Evolutionary conservation across 2,888 invertebrate genomes (phyloP), one percentile per base, ranked within the genome.

Genomic region (Cinara cedri): DNA sequence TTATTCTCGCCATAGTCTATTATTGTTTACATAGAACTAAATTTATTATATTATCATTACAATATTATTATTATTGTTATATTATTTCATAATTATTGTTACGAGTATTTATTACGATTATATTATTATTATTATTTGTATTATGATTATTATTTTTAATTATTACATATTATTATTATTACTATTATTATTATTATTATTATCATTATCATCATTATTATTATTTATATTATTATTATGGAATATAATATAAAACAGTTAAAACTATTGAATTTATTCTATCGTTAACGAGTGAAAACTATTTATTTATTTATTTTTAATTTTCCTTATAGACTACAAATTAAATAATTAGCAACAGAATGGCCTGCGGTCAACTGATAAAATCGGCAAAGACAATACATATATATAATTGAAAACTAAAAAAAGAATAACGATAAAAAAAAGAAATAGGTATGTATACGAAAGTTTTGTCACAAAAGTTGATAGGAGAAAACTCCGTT

Each of bases 1-100:
- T 78, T 78, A 78, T 70, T 78, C 78, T 70, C 78, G 68, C 78
- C 70, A 60, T 70, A 78, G 21, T 78, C 70, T 78, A 78, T 76
- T 68, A 76, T 78, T 78, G 78, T 78, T 78, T 78, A 62, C 2
- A 57, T 60, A 78, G 60, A 19, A 68, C 57, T 68, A 60, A 68
- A 57, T 6, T 26, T 68, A 68, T 68, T 68, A 68, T 34, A 34
- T 72, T 42, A 71, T 72, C 44, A 24, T 71, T 63, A 72, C 0
- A 24, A 46, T 66, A 49, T 9, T 49, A 66, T 66, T 66, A 24
- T 66, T 66, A 24, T 66, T 65, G 2, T 65, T 46, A 24, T 51
- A 51, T 68, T 68, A 26, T 68, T 19, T n/a, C n/a, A n/a, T n/a
- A n/a, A 70, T 54, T 54, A 55, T 55, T 16, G 55, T 44, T 71